These are phyloP conservation scores for Micropterix aruncella DNA, from an alignment of 2,888 invertebrate species.

Conservation along the genomic window DNA sequence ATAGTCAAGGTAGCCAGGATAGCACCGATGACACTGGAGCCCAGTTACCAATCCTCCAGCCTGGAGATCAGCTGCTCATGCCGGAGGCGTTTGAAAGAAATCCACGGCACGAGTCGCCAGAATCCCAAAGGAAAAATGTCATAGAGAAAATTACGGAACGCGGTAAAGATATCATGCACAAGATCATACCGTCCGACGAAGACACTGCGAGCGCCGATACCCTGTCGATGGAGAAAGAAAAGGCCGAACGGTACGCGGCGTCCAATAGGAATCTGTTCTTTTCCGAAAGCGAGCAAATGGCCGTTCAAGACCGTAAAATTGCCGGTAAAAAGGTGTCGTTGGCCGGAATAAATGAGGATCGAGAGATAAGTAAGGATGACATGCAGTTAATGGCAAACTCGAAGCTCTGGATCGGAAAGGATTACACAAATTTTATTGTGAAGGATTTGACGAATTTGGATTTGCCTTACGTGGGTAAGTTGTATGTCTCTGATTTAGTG, in stretches of 20 bases:
- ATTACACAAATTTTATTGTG: constrained; percentile 91
- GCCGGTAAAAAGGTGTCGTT: constrained; percentile 17
- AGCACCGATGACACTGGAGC: constrained; percentile 14
- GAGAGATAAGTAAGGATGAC: constrained; percentile 23
- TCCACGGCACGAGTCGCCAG: constrained; percentile 20
- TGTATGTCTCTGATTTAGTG: constrained; percentile 1
- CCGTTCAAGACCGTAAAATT: constrained; percentile 19
- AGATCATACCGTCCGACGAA: constrained; percentile 31
- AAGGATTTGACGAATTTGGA: constrained; percentile 88
- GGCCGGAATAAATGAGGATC: constrained; percentile 28
- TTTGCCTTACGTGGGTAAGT: constrained; percentile 57
- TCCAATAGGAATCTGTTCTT: constrained; percentile 28
- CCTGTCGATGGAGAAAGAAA: constrained; percentile 30
- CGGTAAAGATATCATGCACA: constrained; percentile 33
- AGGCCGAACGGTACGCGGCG: constrained; percentile 32
- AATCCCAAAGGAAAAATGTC: constrained; percentile 26
- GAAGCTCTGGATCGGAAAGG: constrained; percentile 91
- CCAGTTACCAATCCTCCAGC: constrained; percentile 38
- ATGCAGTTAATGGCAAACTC: constrained; percentile 49
- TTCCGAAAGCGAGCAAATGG: constrained; percentile 22
- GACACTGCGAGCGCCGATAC: constrained; percentile 26
- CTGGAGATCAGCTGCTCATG: constrained; percentile 49
- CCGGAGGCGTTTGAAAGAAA: constrained; percentile 19
- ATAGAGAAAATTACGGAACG: constrained; percentile 30
- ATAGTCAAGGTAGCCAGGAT: too few species aligned